Base-by-base conservation (phyloP, 1,140 invertebrate genomes). In the Eufriesea mexicana region DNA sequence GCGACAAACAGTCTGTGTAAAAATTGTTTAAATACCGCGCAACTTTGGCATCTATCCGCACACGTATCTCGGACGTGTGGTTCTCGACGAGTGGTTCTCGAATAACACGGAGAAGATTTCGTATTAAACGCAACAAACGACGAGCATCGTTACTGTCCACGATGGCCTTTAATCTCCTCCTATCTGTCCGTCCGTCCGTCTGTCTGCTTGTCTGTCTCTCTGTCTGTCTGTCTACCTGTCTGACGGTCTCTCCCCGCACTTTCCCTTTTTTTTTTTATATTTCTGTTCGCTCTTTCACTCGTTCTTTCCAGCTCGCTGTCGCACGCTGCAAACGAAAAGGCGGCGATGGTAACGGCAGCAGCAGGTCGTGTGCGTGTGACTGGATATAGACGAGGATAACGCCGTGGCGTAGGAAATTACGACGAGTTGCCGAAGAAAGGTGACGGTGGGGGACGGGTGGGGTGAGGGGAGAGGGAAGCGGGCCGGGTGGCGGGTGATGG, bases 351-450 rank as follows among this genome's bases (percentile, higher is more conserved):
- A 74, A 83, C 83, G 80, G 79, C 82, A 42, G 64, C 54, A 57
- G 84, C 79, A 72, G 67, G 72, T 76, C 74, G 74, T 87, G 86
- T 85, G 64, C 70, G 68, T 79, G 83, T 79, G 78, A 82, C 86
- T 79, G 83, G 84, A 87, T 82, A 82, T 79, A 68, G 83, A 72
- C 79, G 70, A 79, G 83, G 79, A 51, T 84, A 84, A 84, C 76
- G 81, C 76, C 85, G 85, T 59, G 79, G 64, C 73, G 72, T 72
- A 86, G 81, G 88, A 79, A 83, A 83, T 86, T 86, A 86, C 80
- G 64, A 74, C 74, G 79, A 74, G 72, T 82, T 75, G 72, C 73
- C 73, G 79, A 82, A 66, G 79, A 76, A 82, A 76, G 73, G 72
- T 49, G 67, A 54, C 14, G 20, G 66, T 51, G 35, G 49, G 23